phyloP scores from a whole-genome alignment of 2,797 vertebrate species.

The Sphenodon punctatus region DNA sequence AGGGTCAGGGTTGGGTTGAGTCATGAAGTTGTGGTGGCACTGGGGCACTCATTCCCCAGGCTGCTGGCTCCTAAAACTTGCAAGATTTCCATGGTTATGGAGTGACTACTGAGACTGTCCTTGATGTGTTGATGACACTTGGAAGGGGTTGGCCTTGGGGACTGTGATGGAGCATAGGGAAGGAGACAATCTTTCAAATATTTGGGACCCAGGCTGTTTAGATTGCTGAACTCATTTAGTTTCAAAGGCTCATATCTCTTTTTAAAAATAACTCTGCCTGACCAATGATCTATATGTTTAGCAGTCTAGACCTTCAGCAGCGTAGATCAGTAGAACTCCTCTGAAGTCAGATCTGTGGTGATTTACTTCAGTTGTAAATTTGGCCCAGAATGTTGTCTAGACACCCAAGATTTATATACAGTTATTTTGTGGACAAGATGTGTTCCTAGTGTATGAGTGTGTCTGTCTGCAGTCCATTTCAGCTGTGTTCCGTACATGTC shows the following conservation, averaged over 20 bases:
- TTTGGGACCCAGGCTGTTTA: no score
- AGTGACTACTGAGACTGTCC: no score
- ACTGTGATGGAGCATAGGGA: no score
- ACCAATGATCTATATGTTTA: not conserved
- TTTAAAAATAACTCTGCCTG: not conserved
- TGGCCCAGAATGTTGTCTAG: not conserved
- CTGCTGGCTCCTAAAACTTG: no score
- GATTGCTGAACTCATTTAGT: not conserved
- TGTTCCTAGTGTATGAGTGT: not conserved
- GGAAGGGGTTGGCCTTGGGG: no score
- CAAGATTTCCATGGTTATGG: no score
- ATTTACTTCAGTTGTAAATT: not conserved
- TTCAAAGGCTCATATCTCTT: not conserved
- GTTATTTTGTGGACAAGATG: not conserved
- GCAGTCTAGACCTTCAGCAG: not conserved
- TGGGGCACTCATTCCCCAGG: no score
- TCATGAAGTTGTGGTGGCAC: no score
- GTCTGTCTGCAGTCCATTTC: not conserved
- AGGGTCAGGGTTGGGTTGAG: no score
- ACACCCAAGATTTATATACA: rapidly evolving
- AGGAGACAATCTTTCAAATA: no score
- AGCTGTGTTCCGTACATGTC: not conserved
- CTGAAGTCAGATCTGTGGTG: not conserved
- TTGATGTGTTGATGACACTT: not conserved
- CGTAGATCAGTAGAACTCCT: not conserved